Conservation (phyloP, 2,797 vertebrate species). For the Argentina silus region DNA sequence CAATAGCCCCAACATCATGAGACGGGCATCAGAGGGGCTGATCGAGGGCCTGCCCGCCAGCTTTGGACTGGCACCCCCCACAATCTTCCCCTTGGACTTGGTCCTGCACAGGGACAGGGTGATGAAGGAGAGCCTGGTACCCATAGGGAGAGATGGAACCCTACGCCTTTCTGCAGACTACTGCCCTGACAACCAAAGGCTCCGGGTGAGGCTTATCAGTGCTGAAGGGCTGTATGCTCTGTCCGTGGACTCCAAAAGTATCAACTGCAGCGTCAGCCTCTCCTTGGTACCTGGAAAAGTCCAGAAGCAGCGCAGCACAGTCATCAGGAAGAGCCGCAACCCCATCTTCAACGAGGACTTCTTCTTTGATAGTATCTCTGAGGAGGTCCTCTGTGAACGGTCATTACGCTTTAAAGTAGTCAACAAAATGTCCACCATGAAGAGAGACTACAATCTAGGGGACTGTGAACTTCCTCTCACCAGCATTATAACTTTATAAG, state of each 20-base stretch:
- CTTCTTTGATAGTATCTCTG: constrained; percentile 85
- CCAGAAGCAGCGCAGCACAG: constrained; percentile 86
- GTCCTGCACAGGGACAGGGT: constrained; percentile 74
- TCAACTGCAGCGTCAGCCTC: constrained; percentile 87
- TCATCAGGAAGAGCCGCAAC: constrained; percentile 87
- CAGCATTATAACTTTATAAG: constrained; percentile 67
- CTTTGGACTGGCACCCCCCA: constrained; percentile 75
- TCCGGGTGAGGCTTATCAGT: constrained; percentile 87
- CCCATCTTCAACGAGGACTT: constrained; percentile 93
- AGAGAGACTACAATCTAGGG: constrained; percentile 81
- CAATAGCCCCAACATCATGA: constrained; percentile 85
- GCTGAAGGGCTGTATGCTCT: constrained; percentile 81
- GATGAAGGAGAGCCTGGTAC: constrained; percentile 75
- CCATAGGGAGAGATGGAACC: constrained; percentile 77
- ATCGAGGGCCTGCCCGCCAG: constrained; percentile 59
- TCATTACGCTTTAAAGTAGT: constrained; percentile 85
- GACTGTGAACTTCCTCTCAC: constrained; percentile 77
- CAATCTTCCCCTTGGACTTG: constrained; percentile 79
- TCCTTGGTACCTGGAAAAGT: constrained; percentile 82
- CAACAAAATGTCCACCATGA: constrained; percentile 86
- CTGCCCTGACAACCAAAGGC: constrained; percentile 79
- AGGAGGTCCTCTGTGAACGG: constrained; percentile 78
- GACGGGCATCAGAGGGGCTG: constrained; percentile 81
- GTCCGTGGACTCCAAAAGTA: constrained; percentile 78
- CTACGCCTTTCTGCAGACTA: constrained; percentile 86